Conservation (phyloP, 2,113 vertebrate genomes). For the Paraplagusia blochii region DNA sequence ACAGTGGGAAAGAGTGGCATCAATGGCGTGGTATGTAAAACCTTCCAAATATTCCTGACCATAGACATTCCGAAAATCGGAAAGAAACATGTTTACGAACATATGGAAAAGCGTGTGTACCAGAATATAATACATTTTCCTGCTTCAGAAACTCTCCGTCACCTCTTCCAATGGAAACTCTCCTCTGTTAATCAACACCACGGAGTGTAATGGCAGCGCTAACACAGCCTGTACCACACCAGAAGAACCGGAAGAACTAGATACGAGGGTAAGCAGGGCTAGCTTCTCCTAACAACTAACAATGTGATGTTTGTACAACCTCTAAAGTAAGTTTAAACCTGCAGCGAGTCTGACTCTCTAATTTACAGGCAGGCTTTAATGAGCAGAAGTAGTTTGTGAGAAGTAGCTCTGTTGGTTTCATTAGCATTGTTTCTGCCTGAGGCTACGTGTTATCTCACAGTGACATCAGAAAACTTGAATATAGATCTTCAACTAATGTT, state of each 20-base stretch:
- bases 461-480: no score
- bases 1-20: conserved; percentile 81
- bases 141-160: conserved; percentile 81
- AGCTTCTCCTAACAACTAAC: not conserved
- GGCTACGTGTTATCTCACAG: no score
- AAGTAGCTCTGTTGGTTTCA: no score
- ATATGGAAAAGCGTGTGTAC: no score
- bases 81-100: not conserved
- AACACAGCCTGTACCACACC: conserved; percentile 79
- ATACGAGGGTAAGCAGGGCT: conserved; percentile 74
- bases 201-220: conserved; percentile 83
- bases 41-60: no score
- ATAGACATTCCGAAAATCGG: no score
- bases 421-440: no score
- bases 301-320: not conserved
- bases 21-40: conserved; percentile 82
- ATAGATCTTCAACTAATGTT: no score
- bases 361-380: no score
- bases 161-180: conserved; percentile 85
- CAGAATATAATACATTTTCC: conserved; percentile 1
- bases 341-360: no score
- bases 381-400: no score
- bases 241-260: conserved; percentile 85
- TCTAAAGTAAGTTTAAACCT: no score
- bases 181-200: conserved; percentile 86